Evolutionary conservation across 2,113 vertebrate genomes (phyloP).

Genomic region (Atractosteus spatula): DNA sequence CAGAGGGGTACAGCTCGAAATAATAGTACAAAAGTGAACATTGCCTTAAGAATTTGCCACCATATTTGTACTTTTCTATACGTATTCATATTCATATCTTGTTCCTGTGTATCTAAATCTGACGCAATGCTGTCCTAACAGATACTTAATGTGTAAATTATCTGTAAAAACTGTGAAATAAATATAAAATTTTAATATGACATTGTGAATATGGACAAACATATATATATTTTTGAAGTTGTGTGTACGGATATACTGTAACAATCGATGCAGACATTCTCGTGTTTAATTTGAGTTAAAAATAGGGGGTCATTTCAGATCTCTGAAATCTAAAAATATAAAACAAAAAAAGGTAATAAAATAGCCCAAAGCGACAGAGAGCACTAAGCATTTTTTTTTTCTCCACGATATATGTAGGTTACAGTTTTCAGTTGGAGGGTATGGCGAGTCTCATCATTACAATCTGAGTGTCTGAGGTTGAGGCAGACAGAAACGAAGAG

Average conservation of each 20-base stretch:
- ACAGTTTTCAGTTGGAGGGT: conserved; percentile 30
- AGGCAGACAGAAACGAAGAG: conserved; percentile 50
- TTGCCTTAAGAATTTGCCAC: no score
- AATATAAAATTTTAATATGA: no score
- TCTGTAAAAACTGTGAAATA: no score
- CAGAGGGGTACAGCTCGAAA: no score
- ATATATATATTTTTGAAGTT: conserved; percentile 3
- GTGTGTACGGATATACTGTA: conserved; percentile 41
- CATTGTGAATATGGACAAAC: no score
- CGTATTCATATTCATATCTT: no score
- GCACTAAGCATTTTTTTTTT: conserved; percentile 48
- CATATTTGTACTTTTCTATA: no score
- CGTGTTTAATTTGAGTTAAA: conserved; percentile 64
- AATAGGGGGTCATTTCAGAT: conserved; percentile 60
- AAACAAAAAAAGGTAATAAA: conserved; percentile 48
- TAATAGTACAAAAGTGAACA: no score
- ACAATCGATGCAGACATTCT: conserved; percentile 64
- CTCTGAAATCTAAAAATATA: conserved; percentile 66
- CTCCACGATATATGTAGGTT: conserved; percentile 48
- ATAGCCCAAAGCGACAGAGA: conserved; percentile 50
- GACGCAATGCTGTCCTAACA: no score
- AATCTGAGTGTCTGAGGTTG: conserved; percentile 30
- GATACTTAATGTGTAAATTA: no score
- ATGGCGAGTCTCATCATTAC: conserved; percentile 39
- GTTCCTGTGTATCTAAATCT: no score